phyloP scores from a whole-genome alignment of 2,888 invertebrate genomes.

The Cephus nigrinus region DNA sequence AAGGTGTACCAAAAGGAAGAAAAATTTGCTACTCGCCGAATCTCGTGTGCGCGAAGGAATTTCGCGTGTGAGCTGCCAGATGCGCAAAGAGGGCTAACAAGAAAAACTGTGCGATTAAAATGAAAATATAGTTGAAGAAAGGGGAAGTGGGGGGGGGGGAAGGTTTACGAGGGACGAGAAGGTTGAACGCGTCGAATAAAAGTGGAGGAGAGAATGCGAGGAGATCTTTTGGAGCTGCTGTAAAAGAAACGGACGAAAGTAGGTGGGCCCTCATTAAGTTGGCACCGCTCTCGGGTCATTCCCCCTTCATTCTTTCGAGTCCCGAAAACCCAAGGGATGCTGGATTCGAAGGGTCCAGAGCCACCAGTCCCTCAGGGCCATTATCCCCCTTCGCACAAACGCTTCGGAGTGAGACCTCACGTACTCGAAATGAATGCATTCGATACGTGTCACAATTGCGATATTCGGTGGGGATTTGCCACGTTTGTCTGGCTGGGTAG shows the following conservation, averaged over 20 bases:
- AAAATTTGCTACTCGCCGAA: too few species aligned
- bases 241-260: slow-evolving; percentile 52
- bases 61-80: too few species aligned
- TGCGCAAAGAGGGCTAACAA: too few species aligned
- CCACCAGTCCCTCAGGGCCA: slow-evolving; percentile 42
- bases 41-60: too few species aligned
- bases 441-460: slow-evolving; percentile 50
- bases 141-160: too few species aligned
- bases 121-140: too few species aligned
- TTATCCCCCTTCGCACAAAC: slow-evolving; percentile 33
- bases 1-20: too few species aligned
- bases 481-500: too few species aligned
- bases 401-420: slow-evolving; percentile 51
- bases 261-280: slow-evolving; percentile 58
- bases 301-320: slow-evolving; percentile 44
- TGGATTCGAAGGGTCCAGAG: slow-evolving; percentile 31
- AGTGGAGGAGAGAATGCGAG: too few species aligned
- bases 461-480: slow-evolving; percentile 14
- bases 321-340: slow-evolving; percentile 37
- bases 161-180: too few species aligned
- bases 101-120: too few species aligned
- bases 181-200: too few species aligned
- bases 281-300: slow-evolving; percentile 50
- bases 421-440: slow-evolving; percentile 56
- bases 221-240: slow-evolving; percentile 32